Percentiles rank a stretch among this genome's conserved stretches.
Evolutionary conservation across 2,113 vertebrate species (phyloP).

Genomic region (Cheilinus undulatus): DNA sequence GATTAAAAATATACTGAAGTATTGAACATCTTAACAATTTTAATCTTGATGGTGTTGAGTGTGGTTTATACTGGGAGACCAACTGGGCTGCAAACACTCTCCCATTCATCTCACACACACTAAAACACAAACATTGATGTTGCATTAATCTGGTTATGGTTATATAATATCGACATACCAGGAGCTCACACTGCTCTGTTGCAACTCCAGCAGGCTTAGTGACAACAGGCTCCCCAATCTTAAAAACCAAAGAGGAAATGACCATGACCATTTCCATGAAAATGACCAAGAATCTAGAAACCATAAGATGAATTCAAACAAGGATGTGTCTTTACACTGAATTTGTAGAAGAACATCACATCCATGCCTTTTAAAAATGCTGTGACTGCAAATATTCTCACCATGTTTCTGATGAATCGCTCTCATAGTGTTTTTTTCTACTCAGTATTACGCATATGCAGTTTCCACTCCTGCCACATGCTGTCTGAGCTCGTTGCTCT

Average conservation of each 20-base stretch:
- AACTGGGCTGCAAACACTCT: background rate
- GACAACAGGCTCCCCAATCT: constrained; percentile 25
- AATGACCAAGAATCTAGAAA: background rate
- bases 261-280: constrained; percentile 40
- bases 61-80: background rate
- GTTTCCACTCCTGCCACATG: constrained; percentile 12
- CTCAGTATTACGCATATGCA: background rate
- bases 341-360: background rate
- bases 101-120: background rate
- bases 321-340: background rate
- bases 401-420: background rate
- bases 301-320: background rate
- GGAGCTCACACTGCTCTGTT: constrained; percentile 15
- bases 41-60: too few species aligned
- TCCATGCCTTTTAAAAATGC: background rate
- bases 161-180: constrained; percentile 51
- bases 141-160: constrained; percentile 53
- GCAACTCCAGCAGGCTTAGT: constrained; percentile 51
- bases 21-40: too few species aligned
- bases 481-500: constrained; percentile 14
- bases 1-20: too few species aligned
- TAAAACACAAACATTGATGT: constrained; percentile 3
- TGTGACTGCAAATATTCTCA: background rate
- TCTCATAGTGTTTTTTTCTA: background rate
- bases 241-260: constrained; percentile 48